A percentile compares a stretch with the other conserved stretches of the same genome.
phyloP scores from a whole-genome alignment of 2,113 vertebrate species.

The Climacteris rufus region DNA sequence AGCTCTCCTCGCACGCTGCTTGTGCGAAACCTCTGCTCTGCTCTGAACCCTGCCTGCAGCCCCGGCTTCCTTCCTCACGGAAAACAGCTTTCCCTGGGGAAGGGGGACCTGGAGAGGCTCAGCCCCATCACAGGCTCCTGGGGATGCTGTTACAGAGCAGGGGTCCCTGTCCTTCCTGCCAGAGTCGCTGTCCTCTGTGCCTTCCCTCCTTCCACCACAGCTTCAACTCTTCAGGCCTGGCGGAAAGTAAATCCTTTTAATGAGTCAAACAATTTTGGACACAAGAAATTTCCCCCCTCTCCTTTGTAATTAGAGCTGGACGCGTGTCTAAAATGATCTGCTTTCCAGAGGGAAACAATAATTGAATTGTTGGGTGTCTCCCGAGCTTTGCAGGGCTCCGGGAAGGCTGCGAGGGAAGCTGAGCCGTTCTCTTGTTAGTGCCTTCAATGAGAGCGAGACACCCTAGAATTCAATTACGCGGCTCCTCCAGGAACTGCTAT shows the following conservation, averaged over 20 bases:
- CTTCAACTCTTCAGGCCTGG: not conserved
- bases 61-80: accelerated
- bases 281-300: not conserved
- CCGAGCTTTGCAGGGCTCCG: constrained; percentile 48
- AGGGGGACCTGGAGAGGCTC: not conserved
- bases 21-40: not conserved
- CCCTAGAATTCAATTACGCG: constrained; percentile 56
- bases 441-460: constrained; percentile 47
- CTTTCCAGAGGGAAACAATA: constrained; percentile 61
- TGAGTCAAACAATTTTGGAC: constrained; percentile 57
- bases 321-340: constrained; percentile 54
- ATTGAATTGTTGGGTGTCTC: constrained; percentile 66
- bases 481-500: constrained; percentile 51
- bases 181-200: accelerated
- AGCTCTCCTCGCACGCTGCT: accelerated
- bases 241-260: not conserved
- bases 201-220: not conserved
- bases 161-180: not conserved
- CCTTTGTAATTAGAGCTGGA: constrained; percentile 64
- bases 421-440: constrained; percentile 50
- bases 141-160: not conserved
- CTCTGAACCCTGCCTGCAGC: not conserved
- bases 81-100: not conserved
- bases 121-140: accelerated
- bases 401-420: constrained; percentile 54